Base-by-base conservation (phyloP, 2,797 vertebrate genomes). In the Neopelma chrysocephalum region DNA sequence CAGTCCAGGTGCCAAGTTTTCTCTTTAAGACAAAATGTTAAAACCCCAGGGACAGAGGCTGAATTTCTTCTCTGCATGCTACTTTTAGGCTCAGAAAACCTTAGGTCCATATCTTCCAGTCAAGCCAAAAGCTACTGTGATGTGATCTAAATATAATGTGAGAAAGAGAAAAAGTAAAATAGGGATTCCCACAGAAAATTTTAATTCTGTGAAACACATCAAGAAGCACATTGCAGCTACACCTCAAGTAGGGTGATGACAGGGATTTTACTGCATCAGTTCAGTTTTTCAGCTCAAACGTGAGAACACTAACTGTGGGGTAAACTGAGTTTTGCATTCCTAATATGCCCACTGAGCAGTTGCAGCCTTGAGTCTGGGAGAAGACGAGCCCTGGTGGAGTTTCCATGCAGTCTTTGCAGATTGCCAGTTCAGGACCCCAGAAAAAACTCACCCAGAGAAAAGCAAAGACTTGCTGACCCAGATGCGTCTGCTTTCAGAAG, bases 1-100 rank as follows among this genome's bases (percentile, higher is more conserved):
- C 65, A 89, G 48, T 25, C 20, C 87, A 89, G 92, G 87, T 92
- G 87, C 91, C 82, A 96, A 94, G 27, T 85, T 83, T 90, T 91
- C 69, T 80, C 76, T 89, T 82, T 45, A 81, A 86, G 50, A 73
- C n/a, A 93, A 76, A 85, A 53, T 53, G 27, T 53, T 62, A 83
- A 94, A 84, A 70, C 29, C 50, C 15, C 0, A 1, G 60, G 53
- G 48, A 70, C 45, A 86, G 65, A 57, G 34, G 47, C 32, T 92
- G 57, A 32, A 56, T 82, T 85, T 90, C 17, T 80, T 80, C 83
- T 89, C 83, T 47, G 23, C 29, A 34, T n/a, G 66, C 15, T 42
- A 8, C 42, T 38, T 56, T 21, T 47, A 91, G 71, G 48, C 40
- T 92, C 61, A 78, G 71, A 57, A 82, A 89, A 70, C 25, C 48